Conservation (phyloP, 1,140 invertebrate genomes). For the Anoplolepis gracilipes region DNA sequence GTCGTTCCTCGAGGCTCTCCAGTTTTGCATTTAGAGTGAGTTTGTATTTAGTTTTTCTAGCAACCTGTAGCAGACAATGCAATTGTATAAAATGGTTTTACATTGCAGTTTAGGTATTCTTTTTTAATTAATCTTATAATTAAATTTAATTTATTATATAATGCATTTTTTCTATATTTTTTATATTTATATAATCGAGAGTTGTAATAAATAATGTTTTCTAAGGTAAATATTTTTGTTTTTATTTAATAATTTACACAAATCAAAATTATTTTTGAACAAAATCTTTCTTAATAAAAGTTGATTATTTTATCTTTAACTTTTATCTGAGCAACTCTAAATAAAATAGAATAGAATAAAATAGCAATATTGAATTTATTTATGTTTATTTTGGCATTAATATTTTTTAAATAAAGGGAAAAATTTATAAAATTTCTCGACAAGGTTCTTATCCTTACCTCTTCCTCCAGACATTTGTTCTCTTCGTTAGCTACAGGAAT, state of each 20-base stretch:
- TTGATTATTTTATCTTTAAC: neutral
- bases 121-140: constrained; percentile 11
- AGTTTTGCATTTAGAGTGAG: constrained; percentile 73
- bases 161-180: neutral
- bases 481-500: constrained; percentile 91
- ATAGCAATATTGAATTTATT: neutral
- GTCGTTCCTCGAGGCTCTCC: constrained; percentile 72
- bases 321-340: neutral
- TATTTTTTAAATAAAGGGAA: neutral
- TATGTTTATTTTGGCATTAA: neutral
- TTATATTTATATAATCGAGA: neutral
- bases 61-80: constrained; percentile 74
- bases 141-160: neutral
- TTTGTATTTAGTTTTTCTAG: constrained; percentile 78
- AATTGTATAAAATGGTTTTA: neutral
- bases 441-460: constrained; percentile 80
- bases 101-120: neutral
- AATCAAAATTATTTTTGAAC: neutral
- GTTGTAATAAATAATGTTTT: neutral
- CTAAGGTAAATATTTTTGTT: neutral
- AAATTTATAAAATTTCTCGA: neutral
- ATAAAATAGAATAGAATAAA: too few relatives aligned
- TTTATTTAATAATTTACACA: neutral
- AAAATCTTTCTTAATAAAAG: neutral
- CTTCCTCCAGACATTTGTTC: constrained; percentile 89